Evolutionary conservation across 2,797 vertebrate species (phyloP).

Genomic region (Lerista edwardsae): DNA sequence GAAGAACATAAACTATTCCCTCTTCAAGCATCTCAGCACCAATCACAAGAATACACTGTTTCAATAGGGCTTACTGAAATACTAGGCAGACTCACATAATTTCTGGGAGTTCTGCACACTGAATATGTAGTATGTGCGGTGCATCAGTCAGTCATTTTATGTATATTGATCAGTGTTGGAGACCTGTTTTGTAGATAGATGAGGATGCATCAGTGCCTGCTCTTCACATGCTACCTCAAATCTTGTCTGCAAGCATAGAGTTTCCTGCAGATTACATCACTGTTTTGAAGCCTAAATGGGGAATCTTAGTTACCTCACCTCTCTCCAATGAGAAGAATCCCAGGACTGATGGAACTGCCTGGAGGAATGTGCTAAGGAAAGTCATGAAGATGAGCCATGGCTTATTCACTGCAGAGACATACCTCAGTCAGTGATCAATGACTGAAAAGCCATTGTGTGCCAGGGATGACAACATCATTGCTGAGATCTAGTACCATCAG

Average conservation of each 20-base stretch:
- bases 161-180: constrained; percentile 38
- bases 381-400: constrained; percentile 43
- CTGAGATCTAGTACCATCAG: constrained; percentile 12
- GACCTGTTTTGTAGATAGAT: constrained; percentile 41
- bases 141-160: constrained; percentile 29
- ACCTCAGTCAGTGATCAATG: constrained; percentile 44
- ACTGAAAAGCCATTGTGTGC: constrained; percentile 1
- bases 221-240: constrained; percentile 70
- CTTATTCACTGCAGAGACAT: constrained; percentile 34
- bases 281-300: constrained; percentile 65
- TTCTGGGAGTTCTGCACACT: constrained; percentile 24
- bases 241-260: constrained; percentile 62
- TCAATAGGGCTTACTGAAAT: background rate
- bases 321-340: constrained; percentile 77
- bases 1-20: background rate
- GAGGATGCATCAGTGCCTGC: constrained; percentile 67
- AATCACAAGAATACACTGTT: background rate
- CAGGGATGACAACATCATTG: constrained; percentile 7
- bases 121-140: background rate
- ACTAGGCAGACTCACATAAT: background rate
- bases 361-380: constrained; percentile 63
- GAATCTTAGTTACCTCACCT: constrained; percentile 80
- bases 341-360: constrained; percentile 51
- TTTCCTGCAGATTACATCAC: constrained; percentile 67
- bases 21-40: background rate